Evolutionary conservation across 2,113 vertebrate genomes (phyloP).

Genomic region (Lepus europaeus): DNA sequence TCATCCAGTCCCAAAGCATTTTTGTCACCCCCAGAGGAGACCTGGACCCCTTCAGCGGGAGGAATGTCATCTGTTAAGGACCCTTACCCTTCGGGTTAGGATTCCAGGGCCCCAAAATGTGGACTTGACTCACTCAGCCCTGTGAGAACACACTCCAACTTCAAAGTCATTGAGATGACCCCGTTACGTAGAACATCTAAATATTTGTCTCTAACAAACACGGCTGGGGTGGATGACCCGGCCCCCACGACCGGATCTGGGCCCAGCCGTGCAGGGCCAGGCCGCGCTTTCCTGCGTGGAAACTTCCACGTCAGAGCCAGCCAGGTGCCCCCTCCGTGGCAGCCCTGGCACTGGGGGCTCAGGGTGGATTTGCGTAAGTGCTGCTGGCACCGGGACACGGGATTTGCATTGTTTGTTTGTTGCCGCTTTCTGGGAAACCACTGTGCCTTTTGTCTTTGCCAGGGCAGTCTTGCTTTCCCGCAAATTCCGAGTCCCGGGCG

Average conservation of each 20-base stretch:
- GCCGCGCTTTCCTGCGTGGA: background rate
- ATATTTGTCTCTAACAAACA: slow-evolving; percentile 69
- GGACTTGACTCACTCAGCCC: background rate
- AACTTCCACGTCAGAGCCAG: background rate
- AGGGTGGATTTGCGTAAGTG: rapidly evolving
- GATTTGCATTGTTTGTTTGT: background rate
- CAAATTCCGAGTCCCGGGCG: background rate
- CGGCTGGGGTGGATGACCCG: background rate
- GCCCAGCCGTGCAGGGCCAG: rapidly evolving
- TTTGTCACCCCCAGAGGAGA: background rate
- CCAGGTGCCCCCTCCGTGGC: rapidly evolving
- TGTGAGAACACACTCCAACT: background rate
- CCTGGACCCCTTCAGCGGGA: rapidly evolving
- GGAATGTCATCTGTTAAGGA: background rate
- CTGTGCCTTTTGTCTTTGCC: background rate
- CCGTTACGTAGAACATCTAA: background rate
- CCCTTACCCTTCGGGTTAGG: background rate
- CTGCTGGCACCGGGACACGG: background rate
- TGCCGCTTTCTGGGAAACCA: background rate
- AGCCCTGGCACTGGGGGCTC: background rate
- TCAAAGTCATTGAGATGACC: background rate
- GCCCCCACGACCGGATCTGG: background rate
- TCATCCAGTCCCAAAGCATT: background rate
- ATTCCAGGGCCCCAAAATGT: background rate
- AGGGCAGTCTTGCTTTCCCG: background rate